phyloP scores from a whole-genome alignment of 2,797 vertebrate species.

The Sus cebifrons region DNA sequence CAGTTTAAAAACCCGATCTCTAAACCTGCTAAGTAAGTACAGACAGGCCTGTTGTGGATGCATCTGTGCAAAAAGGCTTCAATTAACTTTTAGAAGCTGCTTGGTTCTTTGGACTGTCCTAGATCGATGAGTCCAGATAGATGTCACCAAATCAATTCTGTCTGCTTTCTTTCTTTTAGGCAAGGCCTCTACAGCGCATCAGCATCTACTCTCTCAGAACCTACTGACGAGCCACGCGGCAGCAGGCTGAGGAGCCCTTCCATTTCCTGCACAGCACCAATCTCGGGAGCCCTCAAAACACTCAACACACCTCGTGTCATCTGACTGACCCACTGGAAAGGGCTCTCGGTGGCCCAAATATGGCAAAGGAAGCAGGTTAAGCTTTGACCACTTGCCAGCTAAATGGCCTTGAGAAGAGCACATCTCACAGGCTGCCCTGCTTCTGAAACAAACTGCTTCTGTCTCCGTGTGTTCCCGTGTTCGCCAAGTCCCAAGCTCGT shows the following conservation, averaged over 20 bases:
- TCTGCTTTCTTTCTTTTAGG: slow-evolving; percentile 6
- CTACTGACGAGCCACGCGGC: background rate
- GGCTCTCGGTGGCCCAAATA: background rate
- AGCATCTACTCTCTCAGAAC: background rate
- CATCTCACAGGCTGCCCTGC: background rate
- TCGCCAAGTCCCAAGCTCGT: background rate
- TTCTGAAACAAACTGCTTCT: background rate
- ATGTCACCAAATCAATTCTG: background rate
- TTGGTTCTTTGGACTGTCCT: slow-evolving; percentile 3
- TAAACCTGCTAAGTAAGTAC: background rate
- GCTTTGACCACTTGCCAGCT: background rate
- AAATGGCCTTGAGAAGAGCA: background rate
- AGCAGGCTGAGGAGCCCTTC: too few relatives aligned
- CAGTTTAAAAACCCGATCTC: slow-evolving; percentile 55
- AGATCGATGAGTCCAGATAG: background rate
- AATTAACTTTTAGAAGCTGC: slow-evolving; percentile 16
- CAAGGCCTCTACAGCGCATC: background rate
- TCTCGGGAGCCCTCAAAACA: background rate
- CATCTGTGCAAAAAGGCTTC: slow-evolving; percentile 39
- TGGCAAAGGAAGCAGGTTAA: background rate
- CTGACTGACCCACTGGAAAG: background rate
- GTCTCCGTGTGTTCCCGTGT: background rate
- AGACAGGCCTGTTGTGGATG: background rate
- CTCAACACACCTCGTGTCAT: background rate
- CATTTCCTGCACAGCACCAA: background rate